Evolutionary conservation across 2,797 vertebrate genomes (phyloP), one percentile per base, ranked within the genome.

Genomic region (Rhinogobio ventralis): DNA sequence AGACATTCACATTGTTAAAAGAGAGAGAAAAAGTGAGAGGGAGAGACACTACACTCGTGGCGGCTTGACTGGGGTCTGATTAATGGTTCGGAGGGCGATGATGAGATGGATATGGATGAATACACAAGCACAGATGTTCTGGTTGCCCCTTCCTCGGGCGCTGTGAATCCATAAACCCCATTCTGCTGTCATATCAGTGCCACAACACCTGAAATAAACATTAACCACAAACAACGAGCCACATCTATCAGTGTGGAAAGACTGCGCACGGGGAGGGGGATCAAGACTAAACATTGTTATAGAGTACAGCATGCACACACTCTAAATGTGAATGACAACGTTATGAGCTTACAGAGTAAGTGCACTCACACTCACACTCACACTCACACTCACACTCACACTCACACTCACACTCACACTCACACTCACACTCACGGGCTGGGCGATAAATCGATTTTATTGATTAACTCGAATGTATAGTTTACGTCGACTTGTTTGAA

Each of bases 81-180:
- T 74, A 77, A 85, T 87, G 83, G 84, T 77, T 82, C 57, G 57
- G 85, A 77, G 64, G 88, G 88, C 76, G 75, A 81, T 81, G 79
- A 82, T 83, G 82, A 87, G 85, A 85, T 87, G 90, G 83, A 85
- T 81, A 83, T 67, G 13, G 55, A 71, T 68, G 84, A 89, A 89
- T 89, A 87, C 85, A 82, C 88, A 90, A 90, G 86, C 87, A 90
- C 91, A 93, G 90, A 89, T 92, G 92, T 89, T 89, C 78, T 20
- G 20, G 36, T 83, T 42, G 8, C 75, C 86, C 71, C 25, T 13
- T 67, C 84, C 81, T 68, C 68, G 49, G 75, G 49, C 84, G 79
- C 86, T 86, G 83, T 33, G 89, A 89, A 93, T 84, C 82, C 84
- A 88, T 84, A 89, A 89, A 86, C 53, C 79, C 81, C 79, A 46